Base-by-base conservation (phyloP, 2,888 invertebrate species). In the Branchinecta sandiegonensis region DNA sequence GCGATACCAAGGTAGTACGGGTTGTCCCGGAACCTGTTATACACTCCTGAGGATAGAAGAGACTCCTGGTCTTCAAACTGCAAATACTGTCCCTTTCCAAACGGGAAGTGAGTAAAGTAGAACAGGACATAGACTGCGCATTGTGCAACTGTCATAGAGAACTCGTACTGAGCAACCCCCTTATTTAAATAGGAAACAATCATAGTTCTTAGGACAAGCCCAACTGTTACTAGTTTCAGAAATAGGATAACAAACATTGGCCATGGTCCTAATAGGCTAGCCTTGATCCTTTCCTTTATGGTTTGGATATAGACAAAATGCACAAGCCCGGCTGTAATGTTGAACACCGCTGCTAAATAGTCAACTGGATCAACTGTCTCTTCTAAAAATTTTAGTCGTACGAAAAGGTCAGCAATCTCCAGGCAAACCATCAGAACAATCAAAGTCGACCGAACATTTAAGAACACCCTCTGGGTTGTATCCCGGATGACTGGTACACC, bases 291-390 rank as follows among this genome's bases (percentile, higher is more conserved):
- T 70, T 74, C 75, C 68, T 86, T 85, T 69, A 90, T 77, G 6
- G 86, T 84, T 72, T 89, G 79, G 73, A 84, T 82, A 77, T 86
- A 89, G 71, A 87, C 84, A 73, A 88, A 84, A 78, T 94, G 93
- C 17, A 90, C 82, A 68, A 88, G 79, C 94, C 94, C 94, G 66
- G 88, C 82, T 66, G 90, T 77, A 72, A 85, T 85, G 76, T 89
- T 83, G 6, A 87, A 82, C 65, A 85, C 85, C 46, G 85, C 83
- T 65, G 85, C 79, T 65, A 90, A 82, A 75, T 88, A 86, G 76
- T 89, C 87, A 68, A 87, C 82, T 11, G 86, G 84, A 66, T 75
- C 76, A 9, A 78, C 72, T 9, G 71, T 71, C 67, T 74, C 71
- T 47, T 75, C 71, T 65, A 75, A 71, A 66, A 76, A 69, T 68